Evolutionary conservation across 1,140 invertebrate genomes (phyloP).

Genomic region (Penaeus vannamei): DNA sequence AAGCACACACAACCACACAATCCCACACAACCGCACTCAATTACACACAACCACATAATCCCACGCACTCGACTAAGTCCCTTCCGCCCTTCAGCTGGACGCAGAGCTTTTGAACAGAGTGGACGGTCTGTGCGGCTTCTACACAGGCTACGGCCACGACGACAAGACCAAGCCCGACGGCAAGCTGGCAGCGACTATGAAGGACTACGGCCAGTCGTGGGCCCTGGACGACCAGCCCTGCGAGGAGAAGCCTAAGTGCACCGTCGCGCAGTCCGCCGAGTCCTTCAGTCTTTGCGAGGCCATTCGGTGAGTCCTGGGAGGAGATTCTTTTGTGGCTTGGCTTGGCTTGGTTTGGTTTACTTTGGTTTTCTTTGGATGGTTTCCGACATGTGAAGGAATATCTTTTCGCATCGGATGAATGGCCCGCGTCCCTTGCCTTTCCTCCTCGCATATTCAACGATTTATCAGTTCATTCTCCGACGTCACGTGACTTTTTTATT

Average conservation of each 20-base stretch:
- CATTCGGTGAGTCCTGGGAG: slow-evolving; percentile 69
- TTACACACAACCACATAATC: too few species aligned
- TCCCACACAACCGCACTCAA: too few species aligned
- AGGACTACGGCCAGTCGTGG: slow-evolving; percentile 85
- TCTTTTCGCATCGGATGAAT: too few species aligned
- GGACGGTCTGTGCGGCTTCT: slow-evolving; percentile 85
- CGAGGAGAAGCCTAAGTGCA: slow-evolving; percentile 74
- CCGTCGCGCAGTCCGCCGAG: slow-evolving; percentile 75
- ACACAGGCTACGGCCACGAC: slow-evolving; percentile 78
- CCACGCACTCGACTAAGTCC: neutral
- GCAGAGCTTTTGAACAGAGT: slow-evolving; percentile 77
- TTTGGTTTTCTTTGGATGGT: neutral
- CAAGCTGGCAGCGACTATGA: slow-evolving; percentile 75
- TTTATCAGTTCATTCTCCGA: too few species aligned
- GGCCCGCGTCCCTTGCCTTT: too few species aligned
- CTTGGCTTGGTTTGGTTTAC: neutral
- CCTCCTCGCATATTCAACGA: too few species aligned
- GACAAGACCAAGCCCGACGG: slow-evolving; percentile 83
- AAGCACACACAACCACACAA: too few species aligned
- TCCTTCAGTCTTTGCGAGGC: slow-evolving; percentile 78
- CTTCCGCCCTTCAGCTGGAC: slow-evolving; percentile 69
- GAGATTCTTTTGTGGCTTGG: neutral
- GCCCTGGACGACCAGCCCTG: slow-evolving; percentile 75
- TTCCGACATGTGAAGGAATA: too few species aligned
- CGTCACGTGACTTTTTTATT: neutral